Percentiles rank a stretch among this genome's conserved stretches.
Conservation (phyloP, 2,113 vertebrate species). For the Megaptera novaeangliae region DNA sequence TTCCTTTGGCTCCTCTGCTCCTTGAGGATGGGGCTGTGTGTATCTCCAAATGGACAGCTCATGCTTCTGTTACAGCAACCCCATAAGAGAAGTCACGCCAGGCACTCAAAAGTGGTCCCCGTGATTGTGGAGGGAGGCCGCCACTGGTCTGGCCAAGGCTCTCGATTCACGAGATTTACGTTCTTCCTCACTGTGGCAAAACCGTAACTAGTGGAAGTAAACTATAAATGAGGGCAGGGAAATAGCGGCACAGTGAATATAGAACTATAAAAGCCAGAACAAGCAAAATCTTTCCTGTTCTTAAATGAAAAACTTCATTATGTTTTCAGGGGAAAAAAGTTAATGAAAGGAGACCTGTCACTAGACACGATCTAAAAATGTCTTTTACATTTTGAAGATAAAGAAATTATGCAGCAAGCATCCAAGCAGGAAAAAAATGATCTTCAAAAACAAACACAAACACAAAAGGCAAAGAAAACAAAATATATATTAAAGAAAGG, state of each 20-base stretch:
- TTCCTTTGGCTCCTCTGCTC: constrained; percentile 1
- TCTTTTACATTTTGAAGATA: background rate
- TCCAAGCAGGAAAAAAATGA: background rate
- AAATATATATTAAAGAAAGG: background rate
- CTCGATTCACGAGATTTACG: background rate
- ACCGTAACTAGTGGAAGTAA: background rate
- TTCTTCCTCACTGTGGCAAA: background rate
- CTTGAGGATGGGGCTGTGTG: background rate
- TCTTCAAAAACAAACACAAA: background rate
- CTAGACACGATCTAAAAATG: background rate
- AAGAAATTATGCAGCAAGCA: background rate
- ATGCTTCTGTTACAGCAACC: background rate
- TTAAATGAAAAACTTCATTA: background rate
- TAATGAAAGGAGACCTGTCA: background rate
- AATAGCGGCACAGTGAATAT: background rate
- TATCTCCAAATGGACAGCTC: background rate
- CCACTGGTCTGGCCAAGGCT: background rate
- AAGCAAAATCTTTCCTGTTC: background rate
- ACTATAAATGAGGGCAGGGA: background rate
- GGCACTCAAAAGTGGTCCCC: accelerated
- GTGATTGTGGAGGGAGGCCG: background rate
- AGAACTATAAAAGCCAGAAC: background rate
- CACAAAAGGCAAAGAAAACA: background rate
- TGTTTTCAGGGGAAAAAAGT: background rate
- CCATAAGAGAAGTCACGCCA: background rate